Evolutionary conservation across 2,888 invertebrate species (phyloP).

Genomic region (Antitype chi): DNA sequence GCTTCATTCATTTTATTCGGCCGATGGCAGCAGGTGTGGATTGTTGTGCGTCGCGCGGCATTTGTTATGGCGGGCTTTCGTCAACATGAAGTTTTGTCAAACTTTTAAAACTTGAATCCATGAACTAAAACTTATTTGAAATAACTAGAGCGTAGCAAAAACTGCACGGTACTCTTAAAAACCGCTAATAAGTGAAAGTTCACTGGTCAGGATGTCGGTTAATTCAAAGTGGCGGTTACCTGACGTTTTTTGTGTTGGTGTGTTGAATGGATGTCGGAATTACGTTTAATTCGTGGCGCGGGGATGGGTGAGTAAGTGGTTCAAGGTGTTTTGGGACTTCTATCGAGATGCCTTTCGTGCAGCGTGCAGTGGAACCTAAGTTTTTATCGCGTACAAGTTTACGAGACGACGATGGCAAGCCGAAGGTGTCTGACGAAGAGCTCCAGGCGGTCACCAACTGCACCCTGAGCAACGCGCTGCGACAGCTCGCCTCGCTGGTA

Average conservation of each 20-base stretch:
- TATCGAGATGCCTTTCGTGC: constrained; percentile 96
- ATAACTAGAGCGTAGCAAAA: constrained; percentile 69
- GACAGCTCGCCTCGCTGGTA: constrained; percentile 96
- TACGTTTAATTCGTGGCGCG: constrained; percentile 86
- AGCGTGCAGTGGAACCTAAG: constrained; percentile 95
- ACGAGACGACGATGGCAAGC: constrained; percentile 91
- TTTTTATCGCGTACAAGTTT: constrained; percentile 93
- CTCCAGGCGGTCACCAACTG: constrained; percentile 96
- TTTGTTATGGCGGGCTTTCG: constrained; percentile 87
- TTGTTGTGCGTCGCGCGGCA: constrained; percentile 62
- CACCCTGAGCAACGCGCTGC: constrained; percentile 95
- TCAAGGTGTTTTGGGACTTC: constrained; percentile 77
- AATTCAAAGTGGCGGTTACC: constrained; percentile 91
- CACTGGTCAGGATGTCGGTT: constrained; percentile 89
- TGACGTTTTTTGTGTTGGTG: constrained; percentile 90
- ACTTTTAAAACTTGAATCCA: constrained; percentile 80
- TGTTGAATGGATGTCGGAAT: constrained; percentile 89
- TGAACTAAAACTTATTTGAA: constrained; percentile 73
- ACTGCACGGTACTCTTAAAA: constrained; percentile 69
- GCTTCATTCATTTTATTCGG: constrained; percentile 79
- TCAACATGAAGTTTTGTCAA: constrained; percentile 82
- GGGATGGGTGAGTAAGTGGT: constrained; percentile 87
- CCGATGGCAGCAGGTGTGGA: constrained; percentile 76
- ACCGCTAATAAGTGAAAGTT: constrained; percentile 82
- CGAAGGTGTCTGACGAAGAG: constrained; percentile 93